phyloP scores from a whole-genome alignment of 2,888 invertebrate genomes.

The Zaprionus lineosus region DNA sequence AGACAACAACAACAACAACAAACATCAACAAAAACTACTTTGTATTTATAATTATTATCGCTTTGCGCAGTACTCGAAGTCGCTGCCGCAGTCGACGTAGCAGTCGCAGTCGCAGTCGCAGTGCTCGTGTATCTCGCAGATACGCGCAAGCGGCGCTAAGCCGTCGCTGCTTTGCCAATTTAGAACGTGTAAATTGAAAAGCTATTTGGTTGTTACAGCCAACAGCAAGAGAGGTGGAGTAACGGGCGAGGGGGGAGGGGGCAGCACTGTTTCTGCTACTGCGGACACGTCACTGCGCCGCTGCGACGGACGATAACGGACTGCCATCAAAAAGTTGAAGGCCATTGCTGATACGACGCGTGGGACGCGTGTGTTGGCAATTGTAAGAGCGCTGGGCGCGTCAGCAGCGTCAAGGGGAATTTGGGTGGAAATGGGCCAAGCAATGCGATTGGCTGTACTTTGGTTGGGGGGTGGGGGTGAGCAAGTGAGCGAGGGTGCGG shows the following conservation, averaged over 20 bases:
- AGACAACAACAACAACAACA: conserved; percentile 41
- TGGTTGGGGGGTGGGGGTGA: conserved; percentile 9
- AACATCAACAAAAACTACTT: conserved; percentile 78
- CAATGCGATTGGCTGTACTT: conserved; percentile 4
- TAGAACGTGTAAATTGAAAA: conserved; percentile 79
- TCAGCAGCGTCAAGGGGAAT: no score
- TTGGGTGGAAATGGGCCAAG: no score
- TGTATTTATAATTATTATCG: conserved; percentile 77
- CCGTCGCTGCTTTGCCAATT: conserved; percentile 48
- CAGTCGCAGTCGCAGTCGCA: conserved; percentile 21
- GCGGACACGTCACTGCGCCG: conserved; percentile 45
- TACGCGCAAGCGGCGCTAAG: conserved; percentile 22
- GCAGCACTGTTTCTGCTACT: conserved; percentile 4
- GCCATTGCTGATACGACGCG: conserved; percentile 78
- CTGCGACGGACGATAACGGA: conserved; percentile 72
- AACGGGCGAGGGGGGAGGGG: not conserved
- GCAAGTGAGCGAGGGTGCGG: conserved; percentile 14
- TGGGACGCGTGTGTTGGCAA: conserved; percentile 57
- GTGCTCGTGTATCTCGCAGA: conserved; percentile 68
- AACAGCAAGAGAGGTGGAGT: not conserved
- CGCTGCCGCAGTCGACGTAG: conserved; percentile 11
- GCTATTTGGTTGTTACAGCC: conserved; percentile 70
- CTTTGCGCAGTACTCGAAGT: conserved; percentile 28
- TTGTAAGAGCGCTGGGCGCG: conserved; percentile 1
- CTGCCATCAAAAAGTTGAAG: conserved; percentile 77